These are phyloP conservation scores for Bellardia pandia DNA, from an alignment of 2,888 invertebrate genomes.

Conservation along the genomic window DNA sequence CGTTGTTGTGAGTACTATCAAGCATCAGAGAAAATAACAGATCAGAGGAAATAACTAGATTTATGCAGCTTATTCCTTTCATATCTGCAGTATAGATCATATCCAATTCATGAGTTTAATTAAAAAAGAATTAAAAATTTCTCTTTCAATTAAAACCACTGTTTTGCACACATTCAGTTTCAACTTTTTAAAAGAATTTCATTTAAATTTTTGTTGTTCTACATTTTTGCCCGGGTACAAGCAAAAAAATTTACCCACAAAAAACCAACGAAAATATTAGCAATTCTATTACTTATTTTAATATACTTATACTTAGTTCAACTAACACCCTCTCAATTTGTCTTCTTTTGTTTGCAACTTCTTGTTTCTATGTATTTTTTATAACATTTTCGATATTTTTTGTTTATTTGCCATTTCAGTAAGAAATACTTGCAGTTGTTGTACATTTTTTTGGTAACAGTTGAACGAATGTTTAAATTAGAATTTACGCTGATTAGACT, in stretches of 20 bases:
- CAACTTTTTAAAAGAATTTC: conserved; percentile 4
- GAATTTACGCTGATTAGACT: conserved; percentile 76
- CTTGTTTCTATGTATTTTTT: neutral
- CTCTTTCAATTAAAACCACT: neutral
- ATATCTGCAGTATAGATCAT: no score
- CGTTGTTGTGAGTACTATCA: no score
- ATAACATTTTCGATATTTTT: neutral
- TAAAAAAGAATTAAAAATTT: no score
- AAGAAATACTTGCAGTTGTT: neutral
- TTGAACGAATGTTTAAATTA: conserved; percentile 73
- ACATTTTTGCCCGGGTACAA: neutral
- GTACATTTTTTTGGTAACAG: conserved; percentile 56
- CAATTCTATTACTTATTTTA: conserved; percentile 48
- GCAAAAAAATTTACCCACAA: neutral
- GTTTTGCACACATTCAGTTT: neutral
- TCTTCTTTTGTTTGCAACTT: conserved; percentile 9
- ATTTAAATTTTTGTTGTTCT: neutral
- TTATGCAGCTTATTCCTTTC: no score
- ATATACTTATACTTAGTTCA: conserved; percentile 46
- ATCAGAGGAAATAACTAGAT: no score
- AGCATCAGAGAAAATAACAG: no score
- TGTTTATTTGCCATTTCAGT: conserved; percentile 15
- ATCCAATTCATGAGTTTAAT: no score
- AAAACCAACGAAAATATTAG: conserved; percentile 10
- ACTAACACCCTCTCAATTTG: conserved; percentile 50